A percentile compares a stretch with the other conserved stretches of the same genome.
Conservation (phyloP, 2,797 vertebrate species). For the Harpagifer antarcticus region DNA sequence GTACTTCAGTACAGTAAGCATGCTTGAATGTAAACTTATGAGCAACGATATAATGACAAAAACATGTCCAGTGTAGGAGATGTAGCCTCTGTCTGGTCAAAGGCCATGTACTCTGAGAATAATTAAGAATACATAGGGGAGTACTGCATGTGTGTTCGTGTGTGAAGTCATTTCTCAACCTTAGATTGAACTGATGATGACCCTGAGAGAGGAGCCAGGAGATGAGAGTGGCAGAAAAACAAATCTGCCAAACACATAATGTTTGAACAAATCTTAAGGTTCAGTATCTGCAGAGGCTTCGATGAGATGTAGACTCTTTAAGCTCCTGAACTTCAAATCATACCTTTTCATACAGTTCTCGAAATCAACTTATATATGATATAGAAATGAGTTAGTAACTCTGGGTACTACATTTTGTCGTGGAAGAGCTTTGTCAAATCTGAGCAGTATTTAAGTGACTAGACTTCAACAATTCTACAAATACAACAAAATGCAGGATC, state of each 20-base stretch:
- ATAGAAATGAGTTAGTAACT: no score
- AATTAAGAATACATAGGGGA: constrained; percentile 44
- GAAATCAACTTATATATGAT: no score
- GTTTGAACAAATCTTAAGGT: background rate
- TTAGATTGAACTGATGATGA: constrained; percentile 27
- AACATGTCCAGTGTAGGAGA: constrained; percentile 24
- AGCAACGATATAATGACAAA: constrained; percentile 7
- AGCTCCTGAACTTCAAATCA: background rate
- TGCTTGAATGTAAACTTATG: background rate
- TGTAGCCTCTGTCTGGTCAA: constrained; percentile 14
- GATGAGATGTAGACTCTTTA: background rate
- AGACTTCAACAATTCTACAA: background rate
- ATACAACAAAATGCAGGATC: background rate
- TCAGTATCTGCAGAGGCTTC: background rate
- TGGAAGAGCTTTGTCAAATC: background rate
- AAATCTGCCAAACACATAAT: background rate
- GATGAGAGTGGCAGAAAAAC: background rate
- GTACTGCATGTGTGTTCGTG: constrained; percentile 2
- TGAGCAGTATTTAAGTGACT: background rate
- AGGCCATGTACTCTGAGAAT: constrained; percentile 15
- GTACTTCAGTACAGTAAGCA: background rate
- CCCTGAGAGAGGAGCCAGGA: background rate
- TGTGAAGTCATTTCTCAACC: constrained; percentile 27
- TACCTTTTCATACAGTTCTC: background rate
- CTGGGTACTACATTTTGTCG: background rate